These are phyloP conservation scores for Macaria notata DNA, from an alignment of 2,888 invertebrate species.

Conservation along the genomic window DNA sequence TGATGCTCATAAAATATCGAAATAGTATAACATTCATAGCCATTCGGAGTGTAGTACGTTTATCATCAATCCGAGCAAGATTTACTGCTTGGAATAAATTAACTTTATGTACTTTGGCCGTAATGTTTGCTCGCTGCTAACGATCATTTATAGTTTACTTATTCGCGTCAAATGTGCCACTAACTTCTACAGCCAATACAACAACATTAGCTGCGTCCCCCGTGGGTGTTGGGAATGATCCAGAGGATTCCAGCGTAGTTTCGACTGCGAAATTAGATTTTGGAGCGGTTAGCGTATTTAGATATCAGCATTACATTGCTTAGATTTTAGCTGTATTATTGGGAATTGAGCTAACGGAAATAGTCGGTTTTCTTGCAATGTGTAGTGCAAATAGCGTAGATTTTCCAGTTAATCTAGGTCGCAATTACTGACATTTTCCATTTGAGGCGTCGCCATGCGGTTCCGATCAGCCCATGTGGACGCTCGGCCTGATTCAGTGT, in stretches of 20 bases:
- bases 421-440: conserved; percentile 23
- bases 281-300: conserved; percentile 2
- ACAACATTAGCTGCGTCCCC: not conserved
- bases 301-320: not conserved
- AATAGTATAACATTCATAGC: conserved; percentile 29
- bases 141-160: conserved; percentile 33
- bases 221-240: conserved; percentile 7
- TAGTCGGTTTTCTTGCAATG: not conserved
- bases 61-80: conserved; percentile 42
- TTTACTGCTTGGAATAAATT: conserved; percentile 48
- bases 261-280: conserved; percentile 6
- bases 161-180: conserved; percentile 23
- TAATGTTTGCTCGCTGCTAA: conserved; percentile 35
- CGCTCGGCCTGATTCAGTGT: conserved; percentile 37
- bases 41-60: conserved; percentile 31
- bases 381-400: conserved; percentile 5
- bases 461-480: conserved; percentile 32
- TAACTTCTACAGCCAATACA: conserved; percentile 20
- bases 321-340: not conserved
- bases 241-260: not conserved
- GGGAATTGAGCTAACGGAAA: not conserved
- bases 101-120: conserved; percentile 48
- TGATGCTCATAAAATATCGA: conserved; percentile 10
- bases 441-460: conserved; percentile 24
- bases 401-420: conserved; percentile 16